Base-by-base conservation (phyloP, 1,140 invertebrate genomes). In the Sogatella furcifera region DNA sequence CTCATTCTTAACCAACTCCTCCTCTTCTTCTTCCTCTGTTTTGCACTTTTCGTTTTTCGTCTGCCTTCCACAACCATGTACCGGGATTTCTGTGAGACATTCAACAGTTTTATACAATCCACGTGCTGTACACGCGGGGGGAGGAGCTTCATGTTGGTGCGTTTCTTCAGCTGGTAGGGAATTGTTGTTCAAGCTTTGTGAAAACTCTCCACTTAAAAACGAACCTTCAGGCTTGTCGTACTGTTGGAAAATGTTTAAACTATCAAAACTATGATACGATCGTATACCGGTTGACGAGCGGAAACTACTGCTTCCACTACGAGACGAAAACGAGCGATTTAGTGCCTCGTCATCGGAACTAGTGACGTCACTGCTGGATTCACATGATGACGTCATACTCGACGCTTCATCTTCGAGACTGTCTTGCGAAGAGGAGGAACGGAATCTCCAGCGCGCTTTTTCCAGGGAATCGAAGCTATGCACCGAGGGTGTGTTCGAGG, bases 381-480 rank as follows among this genome's bases (percentile, higher is more conserved):
- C 52, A 24, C 62, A 60, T 2, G 64, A 63, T 8, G 57, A 65
- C 13, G 46, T 64, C 21, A 61, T 61, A 11, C 52, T 49, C 9
- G 67, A 65, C 0, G 61, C 61, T 43, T 72, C 70, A 41, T 68
- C 65, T 42, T 73, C 70, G 0, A 81, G 71, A 63, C 78, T 81
- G 60, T 81, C 79, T 0, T 79, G 78, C 41, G 75, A 80, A 1
- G 74, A 72, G 13, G 70, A 70, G 21, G 66, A 62, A 60, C 75
- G 76, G 57, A 72, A 69, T 52, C 74, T 75, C 57, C 72, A 69
- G 21, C 74, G 74, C 3, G 76, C 64, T 53, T 75, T 71, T 52
- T 81, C 80, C 42, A 81, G 69, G 0, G 79, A 81, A 64, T 82
- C 80, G 64, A 77, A 78, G 57, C 78, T 80, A 64, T 78, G 78